Percentiles rank a stretch among this genome's conserved stretches.
phyloP scores from a whole-genome alignment of 2,113 vertebrate species.

The Gymnogyps californianus region DNA sequence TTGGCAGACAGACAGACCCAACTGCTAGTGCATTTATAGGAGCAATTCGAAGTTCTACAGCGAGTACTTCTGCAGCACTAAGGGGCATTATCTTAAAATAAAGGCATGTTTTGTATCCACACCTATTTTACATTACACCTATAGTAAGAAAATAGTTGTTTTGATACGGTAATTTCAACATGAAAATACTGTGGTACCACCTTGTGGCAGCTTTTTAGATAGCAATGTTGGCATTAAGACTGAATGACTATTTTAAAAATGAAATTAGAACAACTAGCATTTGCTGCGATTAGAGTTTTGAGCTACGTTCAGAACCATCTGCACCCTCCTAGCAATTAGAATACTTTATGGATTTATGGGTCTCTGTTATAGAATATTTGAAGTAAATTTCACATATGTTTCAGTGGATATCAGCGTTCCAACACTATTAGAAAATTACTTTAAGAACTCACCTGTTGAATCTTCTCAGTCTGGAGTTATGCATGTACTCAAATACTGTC shows the following conservation, averaged over 20 bases:
- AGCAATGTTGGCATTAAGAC: not conserved
- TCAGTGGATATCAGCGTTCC: not conserved
- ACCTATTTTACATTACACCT: not conserved
- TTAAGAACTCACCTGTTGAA: not conserved
- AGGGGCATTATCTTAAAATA: not conserved
- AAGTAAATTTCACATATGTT: not conserved
- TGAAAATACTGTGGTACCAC: slow-evolving; percentile 29
- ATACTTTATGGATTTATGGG: not conserved
- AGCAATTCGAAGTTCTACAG: not conserved
- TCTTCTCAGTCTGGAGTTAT: not conserved
- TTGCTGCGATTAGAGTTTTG: not conserved
- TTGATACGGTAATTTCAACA: not conserved
- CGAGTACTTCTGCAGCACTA: not conserved
- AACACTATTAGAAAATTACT: not conserved
- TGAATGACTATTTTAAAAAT: not conserved
- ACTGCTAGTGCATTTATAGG: not conserved
- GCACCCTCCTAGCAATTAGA: not conserved
- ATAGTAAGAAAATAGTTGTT: not conserved
- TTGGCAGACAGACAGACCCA: not conserved
- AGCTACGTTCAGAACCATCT: not conserved
- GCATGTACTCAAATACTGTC: not conserved
- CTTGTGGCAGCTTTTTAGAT: slow-evolving; percentile 36
- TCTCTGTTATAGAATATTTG: not conserved
- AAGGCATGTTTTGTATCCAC: not conserved
- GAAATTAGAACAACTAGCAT: not conserved